Conservation (phyloP, 2,113 vertebrate genomes). For the Sturnira hondurensis region DNA sequence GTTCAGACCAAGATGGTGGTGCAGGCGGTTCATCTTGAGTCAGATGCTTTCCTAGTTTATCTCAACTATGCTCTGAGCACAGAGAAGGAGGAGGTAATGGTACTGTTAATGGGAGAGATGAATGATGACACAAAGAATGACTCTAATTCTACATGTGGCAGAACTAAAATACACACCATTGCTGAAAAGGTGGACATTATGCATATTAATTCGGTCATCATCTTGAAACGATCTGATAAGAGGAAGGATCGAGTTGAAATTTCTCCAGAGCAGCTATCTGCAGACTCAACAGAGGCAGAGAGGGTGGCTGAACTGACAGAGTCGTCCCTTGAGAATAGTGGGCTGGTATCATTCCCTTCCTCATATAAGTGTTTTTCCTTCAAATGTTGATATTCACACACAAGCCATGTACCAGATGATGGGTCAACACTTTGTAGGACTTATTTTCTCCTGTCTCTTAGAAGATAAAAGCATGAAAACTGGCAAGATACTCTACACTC, state of each 20-base stretch:
- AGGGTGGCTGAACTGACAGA: no score
- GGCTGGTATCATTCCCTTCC: constrained; percentile 99
- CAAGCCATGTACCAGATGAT: constrained; percentile 99
- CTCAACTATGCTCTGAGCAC: no score
- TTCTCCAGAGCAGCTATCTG: no score
- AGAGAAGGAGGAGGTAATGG: constrained; percentile 98
- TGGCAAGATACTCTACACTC: no score
- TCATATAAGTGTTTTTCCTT: constrained; percentile 98
- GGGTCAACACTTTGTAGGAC: constrained; percentile 96
- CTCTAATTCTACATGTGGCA: constrained; percentile 60
- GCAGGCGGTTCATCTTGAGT: constrained; percentile 90
- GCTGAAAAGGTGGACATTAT: constrained; percentile 85
- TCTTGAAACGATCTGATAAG: constrained; percentile 95
- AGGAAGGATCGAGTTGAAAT: no score
- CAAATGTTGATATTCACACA: constrained; percentile 95
- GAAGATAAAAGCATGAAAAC: no score
- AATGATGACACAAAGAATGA: constrained; percentile 57
- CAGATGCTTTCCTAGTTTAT: constrained; percentile 94
- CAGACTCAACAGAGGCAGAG: no score
- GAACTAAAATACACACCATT: constrained; percentile 56
- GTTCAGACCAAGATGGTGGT: constrained; percentile 77
- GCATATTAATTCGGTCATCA: no score
- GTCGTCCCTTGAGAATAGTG: constrained; percentile 93
- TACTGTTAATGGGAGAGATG: constrained; percentile 94
- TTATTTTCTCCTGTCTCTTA: constrained; percentile 98